Conservation (phyloP, 2,113 vertebrate genomes). For the Canis aureus region DNA sequence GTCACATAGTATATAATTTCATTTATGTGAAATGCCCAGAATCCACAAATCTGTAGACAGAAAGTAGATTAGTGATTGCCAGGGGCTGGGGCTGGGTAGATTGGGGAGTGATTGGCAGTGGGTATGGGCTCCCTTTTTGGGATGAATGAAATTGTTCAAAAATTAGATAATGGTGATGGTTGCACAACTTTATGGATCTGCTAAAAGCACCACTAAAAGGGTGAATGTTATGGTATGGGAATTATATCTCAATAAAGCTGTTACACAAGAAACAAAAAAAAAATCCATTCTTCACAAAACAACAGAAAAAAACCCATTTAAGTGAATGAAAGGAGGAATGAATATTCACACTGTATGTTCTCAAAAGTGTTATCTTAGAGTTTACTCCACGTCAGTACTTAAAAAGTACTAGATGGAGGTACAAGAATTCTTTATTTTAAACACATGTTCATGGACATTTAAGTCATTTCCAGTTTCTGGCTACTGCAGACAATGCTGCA, state of each 20-base stretch:
- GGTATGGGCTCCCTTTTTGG: neutral
- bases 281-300: neutral
- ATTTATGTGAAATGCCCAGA: neutral
- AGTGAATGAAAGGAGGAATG: neutral
- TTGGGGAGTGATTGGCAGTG: neutral
- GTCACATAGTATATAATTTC: neutral
- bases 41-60: neutral
- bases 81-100: neutral
- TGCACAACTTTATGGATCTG: neutral
- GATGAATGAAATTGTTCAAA: neutral
- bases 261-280: neutral
- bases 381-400: conserved; percentile 16
- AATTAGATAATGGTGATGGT: neutral
- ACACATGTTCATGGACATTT: neutral
- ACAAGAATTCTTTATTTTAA: conserved; percentile 16
- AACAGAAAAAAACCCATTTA: neutral
- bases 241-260: neutral
- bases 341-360: neutral
- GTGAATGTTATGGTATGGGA: neutral
- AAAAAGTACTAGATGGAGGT: neutral
- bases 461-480: neutral
- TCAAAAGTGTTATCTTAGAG: neutral
- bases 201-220: neutral
- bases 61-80: neutral
- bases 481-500: neutral